phyloP scores from a whole-genome alignment of 2,888 invertebrate species.

The Rotaria macrura region DNA sequence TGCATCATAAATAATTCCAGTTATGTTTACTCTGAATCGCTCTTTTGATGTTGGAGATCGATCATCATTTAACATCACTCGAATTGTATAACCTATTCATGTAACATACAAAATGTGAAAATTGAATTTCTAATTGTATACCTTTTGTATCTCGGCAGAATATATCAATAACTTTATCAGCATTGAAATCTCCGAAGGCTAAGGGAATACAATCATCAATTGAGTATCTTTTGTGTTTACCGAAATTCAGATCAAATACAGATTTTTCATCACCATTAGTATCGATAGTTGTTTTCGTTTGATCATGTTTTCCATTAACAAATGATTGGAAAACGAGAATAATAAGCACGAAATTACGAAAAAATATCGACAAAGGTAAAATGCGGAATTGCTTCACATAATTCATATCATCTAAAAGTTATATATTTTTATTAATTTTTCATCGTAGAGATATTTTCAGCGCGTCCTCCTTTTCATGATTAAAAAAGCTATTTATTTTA shows the following conservation, averaged over 20 bases:
- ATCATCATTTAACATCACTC: background rate
- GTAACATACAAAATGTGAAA: too few species aligned
- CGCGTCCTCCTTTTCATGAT: too few species aligned
- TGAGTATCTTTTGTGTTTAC: background rate
- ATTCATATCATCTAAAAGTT: background rate
- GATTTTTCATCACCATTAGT: background rate
- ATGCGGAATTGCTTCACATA: background rate
- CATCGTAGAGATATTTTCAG: too few species aligned
- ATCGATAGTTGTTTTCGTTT: background rate
- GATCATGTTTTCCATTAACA: background rate
- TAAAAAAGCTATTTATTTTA: too few species aligned
- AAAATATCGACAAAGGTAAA: background rate
- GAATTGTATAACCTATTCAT: background rate
- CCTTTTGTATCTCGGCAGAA: slow-evolving; percentile 55
- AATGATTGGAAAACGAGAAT: background rate
- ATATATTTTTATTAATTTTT: too few species aligned
- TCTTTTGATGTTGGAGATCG: background rate
- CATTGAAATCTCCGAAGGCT: slow-evolving; percentile 90
- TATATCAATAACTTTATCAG: slow-evolving; percentile 82
- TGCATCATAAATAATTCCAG: background rate
- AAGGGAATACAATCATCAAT: slow-evolving; percentile 59
- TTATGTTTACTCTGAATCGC: background rate
- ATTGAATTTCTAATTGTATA: background rate
- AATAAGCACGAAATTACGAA: background rate
- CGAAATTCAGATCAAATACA: slow-evolving; percentile 1